These are phyloP conservation scores for Calliphora vomitoria DNA, from an alignment of 2,888 invertebrate genomes.

Conservation along the genomic window DNA sequence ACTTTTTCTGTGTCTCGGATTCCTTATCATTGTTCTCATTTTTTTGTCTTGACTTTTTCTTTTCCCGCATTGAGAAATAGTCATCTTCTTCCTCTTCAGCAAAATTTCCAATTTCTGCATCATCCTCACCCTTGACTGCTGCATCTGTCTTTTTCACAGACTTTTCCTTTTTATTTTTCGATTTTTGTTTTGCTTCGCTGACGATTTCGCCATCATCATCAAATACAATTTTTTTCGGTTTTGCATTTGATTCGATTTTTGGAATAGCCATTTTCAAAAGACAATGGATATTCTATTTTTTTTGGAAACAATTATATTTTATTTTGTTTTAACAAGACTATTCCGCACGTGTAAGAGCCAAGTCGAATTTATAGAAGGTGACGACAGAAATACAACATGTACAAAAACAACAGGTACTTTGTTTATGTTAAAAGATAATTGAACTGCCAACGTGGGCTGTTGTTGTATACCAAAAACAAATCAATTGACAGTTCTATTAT, in stretches of 20 bases:
- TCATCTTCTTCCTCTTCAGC: slow-evolving; percentile 75
- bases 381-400: no score
- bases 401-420: no score
- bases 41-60: slow-evolving; percentile 22
- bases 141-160: slow-evolving; percentile 1
- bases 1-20: slow-evolving; percentile 79
- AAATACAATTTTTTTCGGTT: slow-evolving; percentile 80
- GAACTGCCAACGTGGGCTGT: no score
- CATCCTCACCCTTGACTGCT: slow-evolving; percentile 70
- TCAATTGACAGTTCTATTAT: no score
- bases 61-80: slow-evolving; percentile 76
- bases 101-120: neutral
- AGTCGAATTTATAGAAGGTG: no score
- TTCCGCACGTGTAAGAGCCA: slow-evolving; percentile 33
- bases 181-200: slow-evolving; percentile 61
- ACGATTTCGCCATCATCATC: slow-evolving; percentile 79
- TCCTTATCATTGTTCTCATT: slow-evolving; percentile 67
- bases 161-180: slow-evolving; percentile 69
- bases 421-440: no score
- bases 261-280: slow-evolving; percentile 48
- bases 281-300: neutral
- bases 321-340: neutral
- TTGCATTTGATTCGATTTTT: slow-evolving; percentile 60
- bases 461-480: no score
- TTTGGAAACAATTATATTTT: neutral